These are phyloP conservation scores for Pipistrellus pipistrellus DNA, from an alignment of 2,797 vertebrate species.

Conservation along the genomic window DNA sequence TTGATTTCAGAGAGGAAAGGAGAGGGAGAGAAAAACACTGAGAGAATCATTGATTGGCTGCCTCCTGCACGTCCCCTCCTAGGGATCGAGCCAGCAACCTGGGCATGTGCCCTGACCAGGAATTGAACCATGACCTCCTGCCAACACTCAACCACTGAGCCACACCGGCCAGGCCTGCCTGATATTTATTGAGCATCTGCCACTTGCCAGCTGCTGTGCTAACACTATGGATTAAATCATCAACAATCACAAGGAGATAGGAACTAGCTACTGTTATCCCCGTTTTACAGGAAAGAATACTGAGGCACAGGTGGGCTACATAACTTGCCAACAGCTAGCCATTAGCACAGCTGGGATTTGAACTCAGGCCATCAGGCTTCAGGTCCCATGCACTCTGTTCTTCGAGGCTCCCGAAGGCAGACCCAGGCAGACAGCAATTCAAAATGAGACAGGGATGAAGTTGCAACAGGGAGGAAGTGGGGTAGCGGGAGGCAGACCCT, in stretches of 20 bases:
- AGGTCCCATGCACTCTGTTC: neutral
- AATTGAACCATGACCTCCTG: too few species aligned
- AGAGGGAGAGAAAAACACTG: too few species aligned
- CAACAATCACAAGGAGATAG: neutral
- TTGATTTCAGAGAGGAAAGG: too few species aligned
- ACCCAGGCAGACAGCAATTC: neutral
- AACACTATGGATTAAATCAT: neutral
- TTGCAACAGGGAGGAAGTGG: neutral
- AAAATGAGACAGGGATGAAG: neutral
- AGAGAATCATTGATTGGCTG: too few species aligned
- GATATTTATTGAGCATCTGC: neutral
- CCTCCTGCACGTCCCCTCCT: too few species aligned
- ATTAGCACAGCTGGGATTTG: neutral
- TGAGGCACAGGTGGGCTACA: neutral
- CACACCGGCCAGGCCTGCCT: neutral
- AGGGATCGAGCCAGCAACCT: too few species aligned
- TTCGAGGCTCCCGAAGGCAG: neutral
- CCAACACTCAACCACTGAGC: too few species aligned
- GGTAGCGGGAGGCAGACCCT: neutral
- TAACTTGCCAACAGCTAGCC: neutral
- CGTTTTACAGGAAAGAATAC: slow-evolving; percentile 1
- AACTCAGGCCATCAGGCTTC: neutral
- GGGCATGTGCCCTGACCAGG: too few species aligned
- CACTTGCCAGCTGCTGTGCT: neutral
- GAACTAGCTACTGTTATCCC: neutral